Base-by-base conservation (phyloP, 2,113 vertebrate genomes). In the Blennius ocellaris region DNA sequence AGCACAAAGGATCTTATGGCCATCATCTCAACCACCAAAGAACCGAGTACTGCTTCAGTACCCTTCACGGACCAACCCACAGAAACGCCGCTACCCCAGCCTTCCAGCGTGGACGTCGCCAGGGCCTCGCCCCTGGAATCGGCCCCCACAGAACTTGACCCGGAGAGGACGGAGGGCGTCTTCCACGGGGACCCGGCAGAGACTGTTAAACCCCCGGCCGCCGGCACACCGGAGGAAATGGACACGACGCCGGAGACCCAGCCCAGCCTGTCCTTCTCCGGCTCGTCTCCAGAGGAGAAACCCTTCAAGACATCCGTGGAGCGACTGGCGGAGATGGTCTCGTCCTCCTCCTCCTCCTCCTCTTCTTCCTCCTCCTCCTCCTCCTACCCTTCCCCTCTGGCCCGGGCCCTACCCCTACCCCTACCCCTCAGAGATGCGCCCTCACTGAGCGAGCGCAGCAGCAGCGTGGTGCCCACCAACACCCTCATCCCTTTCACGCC, bases 401-500 rank as follows among this genome's bases (percentile, higher is more conserved):
- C 69, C 45, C 80, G 70, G 93, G 65, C 85, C 92, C 48, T 79
- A 92, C 69, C 87, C 90, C 6, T 76, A 12, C 74, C 89, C 51
- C 95, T 92, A 10, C 65, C 77, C 47, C 79, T 30, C 21, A 30
- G 21, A 90, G 88, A 39, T 48, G 87, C 73, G 74, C 94, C 88
- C 1, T 71, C 80, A 11, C 92, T 90, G 72, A 86, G 84, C 87
- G 90, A 93, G 51, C 79, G 92, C 92, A 55, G 92, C 92, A 55
- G 54, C 92, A 82, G 92, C 84, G 71, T 93, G 79, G 84, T 62
- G n/a, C 89, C 90, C 88, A 94, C 95, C 61, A 88, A 95, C 3
- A 95, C 96, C 1, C 97, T 96, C 58, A 92, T 99, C 90, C 93
- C 97, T 15, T 94, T 98, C 84, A 95, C 95, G 89, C 97, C 98